Evolutionary conservation across 2,888 invertebrate species (phyloP), one percentile per base, ranked within the genome.

Genomic region (Euclidia mi): DNA sequence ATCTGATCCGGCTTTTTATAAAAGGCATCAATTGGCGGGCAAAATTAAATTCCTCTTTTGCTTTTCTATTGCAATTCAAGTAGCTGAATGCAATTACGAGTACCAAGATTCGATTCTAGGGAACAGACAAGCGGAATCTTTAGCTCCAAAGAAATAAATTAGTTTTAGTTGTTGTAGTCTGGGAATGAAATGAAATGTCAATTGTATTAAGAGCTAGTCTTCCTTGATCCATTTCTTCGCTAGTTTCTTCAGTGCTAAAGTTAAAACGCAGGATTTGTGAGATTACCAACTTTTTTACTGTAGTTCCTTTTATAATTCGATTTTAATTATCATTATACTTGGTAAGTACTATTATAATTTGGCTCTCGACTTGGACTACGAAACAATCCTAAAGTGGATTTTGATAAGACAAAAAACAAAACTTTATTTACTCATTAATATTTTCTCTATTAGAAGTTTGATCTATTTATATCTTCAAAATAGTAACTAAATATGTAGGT

Each of bases 111-210:
- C 72, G 63, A 78, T 74, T 69, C 67, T 47, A 32, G 17, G 41
- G 61, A 63, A 73, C 65, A 73, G 65, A 63, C 64, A 65, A 64
- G 41, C 56, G 45, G 51, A 63, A 65, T 65, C 65, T 65, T 75
- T 75, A 70, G 63, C 66, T 70, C 34, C 53, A 45, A 44, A 48
- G 59, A 75, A 64, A 68, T 70, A 72, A 75, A 75, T 72, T 72
- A 65, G 66, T 71, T 76, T 65, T 66, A 62, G 52, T 68, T 68
- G 71, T 75, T 68, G 68, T 68, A 67, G 71, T 52, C 56, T 43
- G 7, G 38, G 45, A 20, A 49, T 47, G 48, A 62, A 66, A 69
- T 63, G 66, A 74, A 71, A 71, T 69, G 64, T 74, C 69, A 65
- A 73, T 73, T 59, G 61, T 62, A 71, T 64, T 62, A 64, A 65